Base-by-base conservation (phyloP, 1,140 invertebrate genomes). In the Drosophila burlai region DNA sequence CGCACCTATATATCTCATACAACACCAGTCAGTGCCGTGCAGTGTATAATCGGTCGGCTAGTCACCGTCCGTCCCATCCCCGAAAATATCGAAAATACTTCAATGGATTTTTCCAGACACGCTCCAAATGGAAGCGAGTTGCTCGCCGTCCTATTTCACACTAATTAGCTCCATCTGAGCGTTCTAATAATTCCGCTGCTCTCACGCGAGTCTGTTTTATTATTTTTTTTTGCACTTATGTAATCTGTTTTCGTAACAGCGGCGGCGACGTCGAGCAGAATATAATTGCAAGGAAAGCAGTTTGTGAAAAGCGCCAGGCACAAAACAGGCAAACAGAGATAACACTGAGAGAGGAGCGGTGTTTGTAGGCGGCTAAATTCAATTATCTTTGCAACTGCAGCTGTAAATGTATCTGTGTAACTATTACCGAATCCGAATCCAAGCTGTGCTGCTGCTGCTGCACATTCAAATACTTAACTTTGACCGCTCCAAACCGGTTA, bases 181-280 rank as follows among this genome's bases (percentile, higher is more conserved):
- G 36, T 78, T 66, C 62, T 76, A 59, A 55, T 76, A 76, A 54
- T 69, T 45, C 40, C 31, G 26, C 36, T 73, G 42, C 68, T 82
- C 77, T 77, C 77, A 78, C 74, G 81, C 83, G 68, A 78, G 43
- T 71, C 54, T 57, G 38, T 40, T 57, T 57, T 57, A 57, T 57
- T 57, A 57, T 67, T 67, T 79, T 81, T 81, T 81, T 81, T 72
- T 79, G 67, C 83, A 80, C 75, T 90, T 90, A 90, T 91, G 86
- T 90, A 90, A 90, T 86, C 71, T 71, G 86, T 91, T 90, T 90
- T 90, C 85, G 86, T 90, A 90, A 90, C 86, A 64, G 63, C 80
- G 46, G 71, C 81, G 71, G 57, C 77, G 73, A 58, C 61, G 69
- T 65, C 55, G 52, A 38, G 42, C 75, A 66, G 61, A 74, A 76